These are phyloP conservation scores for Sebastes hubbsi DNA, from an alignment of 2,797 vertebrate genomes.

Conservation along the genomic window DNA sequence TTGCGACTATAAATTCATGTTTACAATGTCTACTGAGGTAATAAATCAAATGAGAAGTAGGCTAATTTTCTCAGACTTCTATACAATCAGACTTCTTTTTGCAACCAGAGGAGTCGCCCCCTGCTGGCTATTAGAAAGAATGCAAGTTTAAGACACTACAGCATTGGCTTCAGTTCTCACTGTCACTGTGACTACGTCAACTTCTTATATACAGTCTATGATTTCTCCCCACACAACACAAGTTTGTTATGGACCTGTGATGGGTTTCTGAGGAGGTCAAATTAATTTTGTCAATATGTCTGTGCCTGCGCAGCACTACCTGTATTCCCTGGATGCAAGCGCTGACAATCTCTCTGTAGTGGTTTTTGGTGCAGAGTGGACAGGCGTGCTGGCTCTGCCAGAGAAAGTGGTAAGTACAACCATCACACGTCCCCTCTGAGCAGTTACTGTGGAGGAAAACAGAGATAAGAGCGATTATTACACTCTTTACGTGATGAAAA, in stretches of 20 bases:
- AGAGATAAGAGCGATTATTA: neutral
- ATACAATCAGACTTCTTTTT: too few species aligned
- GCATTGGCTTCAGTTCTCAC: too few species aligned
- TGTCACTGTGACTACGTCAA: too few species aligned
- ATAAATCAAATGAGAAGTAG: too few species aligned
- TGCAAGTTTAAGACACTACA: rapidly evolving
- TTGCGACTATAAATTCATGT: too few species aligned
- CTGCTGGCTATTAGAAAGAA: too few species aligned
- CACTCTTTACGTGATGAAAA: neutral
- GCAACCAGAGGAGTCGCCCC: too few species aligned
- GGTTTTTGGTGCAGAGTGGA: constrained; percentile 88
- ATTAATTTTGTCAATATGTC: neutral
- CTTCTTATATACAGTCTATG: too few species aligned
- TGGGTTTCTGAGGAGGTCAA: neutral
- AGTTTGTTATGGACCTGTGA: neutral
- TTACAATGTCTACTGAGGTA: too few species aligned
- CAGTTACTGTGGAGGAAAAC: constrained; percentile 83
- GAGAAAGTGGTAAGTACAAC: constrained; percentile 94
- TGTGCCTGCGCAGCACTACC: constrained; percentile 71
- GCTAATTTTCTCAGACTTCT: too few species aligned
- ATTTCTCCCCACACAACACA: neutral
- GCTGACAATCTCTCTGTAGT: constrained; percentile 90
- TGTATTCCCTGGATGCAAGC: constrained; percentile 91
- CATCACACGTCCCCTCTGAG: constrained; percentile 94
- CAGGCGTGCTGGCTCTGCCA: constrained; percentile 90